Evolutionary conservation across 2,113 vertebrate species (phyloP), one percentile per base, ranked within the genome.

Genomic region (Tor tambroides): DNA sequence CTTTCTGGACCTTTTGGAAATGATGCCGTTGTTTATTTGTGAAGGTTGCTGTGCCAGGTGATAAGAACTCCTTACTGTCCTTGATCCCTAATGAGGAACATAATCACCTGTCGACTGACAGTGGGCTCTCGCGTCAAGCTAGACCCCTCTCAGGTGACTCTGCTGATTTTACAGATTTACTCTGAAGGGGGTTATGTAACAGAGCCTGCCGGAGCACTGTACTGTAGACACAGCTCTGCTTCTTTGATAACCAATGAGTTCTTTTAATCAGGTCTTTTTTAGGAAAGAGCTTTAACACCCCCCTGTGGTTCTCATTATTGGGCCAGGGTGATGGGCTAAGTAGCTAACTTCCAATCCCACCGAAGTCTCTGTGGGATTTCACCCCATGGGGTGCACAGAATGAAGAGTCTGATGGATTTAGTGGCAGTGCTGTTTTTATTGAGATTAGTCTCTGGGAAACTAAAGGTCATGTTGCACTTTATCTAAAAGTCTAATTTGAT

Each of bases 71-170:
- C 72, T 21, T 56, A 63, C 81, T 81, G 71, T 59, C 80, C 72
- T 41, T 21, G 28, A 80, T 72, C 30, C 1, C 10, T 51, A 54
- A 67, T 86, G 71, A 87, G 32, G 80, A 38, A 59, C 72, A 80
- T 78, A 85, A 88, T 88, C 87, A 88, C 63, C 85, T 63, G 85
- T 49, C 63, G 85, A 90, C 51, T 85, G 84, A 88, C 65, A 49
- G 54, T 41, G 77, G 35, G 71, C n/a, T 56, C 75, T 59, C 5
- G 41, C 83, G 21, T 83, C 59, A 38, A 46, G 30, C 76, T 46
- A 35, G 28, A 74, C 46, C 51, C 85, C 9, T 85, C 88, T 89
- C 79, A 46, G 72, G 86, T 85, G 88, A 89, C 86, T 15, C 51
- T 85, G 86, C 85, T 83, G 78, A 84, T 85, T 74, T 85, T 49